These are phyloP conservation scores for Drosophila santomea DNA, from an alignment of 1,140 invertebrate genomes.

Conservation along the genomic window DNA sequence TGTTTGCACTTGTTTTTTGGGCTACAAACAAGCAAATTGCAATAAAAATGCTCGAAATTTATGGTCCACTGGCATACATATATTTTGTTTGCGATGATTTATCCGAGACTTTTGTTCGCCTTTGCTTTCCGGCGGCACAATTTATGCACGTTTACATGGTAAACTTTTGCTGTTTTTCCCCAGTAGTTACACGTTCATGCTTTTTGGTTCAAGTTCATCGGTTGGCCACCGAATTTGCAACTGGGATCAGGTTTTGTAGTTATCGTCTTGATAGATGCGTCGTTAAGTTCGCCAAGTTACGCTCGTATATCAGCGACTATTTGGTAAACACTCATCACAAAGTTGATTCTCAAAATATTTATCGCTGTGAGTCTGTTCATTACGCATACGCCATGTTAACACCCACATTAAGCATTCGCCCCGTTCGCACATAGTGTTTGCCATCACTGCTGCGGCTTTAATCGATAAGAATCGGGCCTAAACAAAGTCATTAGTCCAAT, in stretches of 20 bases:
- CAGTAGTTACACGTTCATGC: conserved; percentile 1
- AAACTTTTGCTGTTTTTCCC: conserved; percentile 44
- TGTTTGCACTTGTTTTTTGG: conserved; percentile 65
- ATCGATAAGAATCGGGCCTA: conserved; percentile 36
- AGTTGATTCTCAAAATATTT: conserved; percentile 17
- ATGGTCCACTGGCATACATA: conserved; percentile 55
- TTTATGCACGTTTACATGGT: conserved; percentile 60
- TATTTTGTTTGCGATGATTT: conserved; percentile 63
- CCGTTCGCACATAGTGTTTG: conserved; percentile 10
- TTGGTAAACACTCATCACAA: conserved; percentile 28
- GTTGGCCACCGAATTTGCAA: conserved; percentile 35
- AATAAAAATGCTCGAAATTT: conserved; percentile 77
- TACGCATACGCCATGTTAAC: conserved; percentile 26
- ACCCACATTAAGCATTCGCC: conserved; percentile 46
- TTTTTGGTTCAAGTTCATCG: conserved; percentile 70
- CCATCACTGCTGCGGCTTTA: conserved; percentile 9
- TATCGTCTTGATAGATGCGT: conserved; percentile 28
- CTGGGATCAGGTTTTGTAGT: conserved; percentile 21
- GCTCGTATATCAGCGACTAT: background rate
- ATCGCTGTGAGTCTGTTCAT: conserved; percentile 1
- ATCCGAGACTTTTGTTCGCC: conserved; percentile 58
- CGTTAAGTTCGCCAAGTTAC: conserved; percentile 8
- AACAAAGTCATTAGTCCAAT: conserved; percentile 51
- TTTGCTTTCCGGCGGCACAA: conserved; percentile 54
- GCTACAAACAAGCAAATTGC: conserved; percentile 67